A percentile compares a stretch with the other conserved stretches of the same genome.
These are phyloP conservation scores for Pitangus sulphuratus DNA, from an alignment of 2,797 vertebrate genomes.

Conservation along the genomic window DNA sequence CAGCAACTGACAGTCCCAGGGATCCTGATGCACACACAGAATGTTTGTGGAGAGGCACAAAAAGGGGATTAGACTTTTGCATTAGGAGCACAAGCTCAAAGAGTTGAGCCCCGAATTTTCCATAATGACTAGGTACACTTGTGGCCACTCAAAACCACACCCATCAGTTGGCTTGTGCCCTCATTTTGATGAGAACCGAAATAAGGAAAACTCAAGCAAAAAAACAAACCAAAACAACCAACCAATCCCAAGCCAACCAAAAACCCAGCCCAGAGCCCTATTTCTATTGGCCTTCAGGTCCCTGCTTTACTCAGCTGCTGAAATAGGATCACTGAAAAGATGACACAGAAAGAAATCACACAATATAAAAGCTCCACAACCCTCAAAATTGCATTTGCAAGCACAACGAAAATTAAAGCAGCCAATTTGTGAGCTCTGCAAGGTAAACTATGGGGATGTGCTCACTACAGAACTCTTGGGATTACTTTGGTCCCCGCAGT, in stretches of 20 bases:
- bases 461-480: neutral
- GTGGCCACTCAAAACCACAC: neutral
- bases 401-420: neutral
- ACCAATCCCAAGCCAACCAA: neutral
- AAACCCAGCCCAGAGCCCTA: neutral
- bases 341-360: neutral
- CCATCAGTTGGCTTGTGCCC: neutral
- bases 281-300: neutral
- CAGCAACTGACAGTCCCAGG: neutral
- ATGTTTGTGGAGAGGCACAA: neutral
- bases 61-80: neutral
- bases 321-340: neutral
- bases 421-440: neutral
- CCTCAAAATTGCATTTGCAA: neutral
- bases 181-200: neutral
- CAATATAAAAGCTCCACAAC: neutral
- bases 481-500: neutral
- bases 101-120: neutral
- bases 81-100: neutral
- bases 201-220: neutral
- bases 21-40: neutral
- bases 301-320: neutral
- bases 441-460: neutral
- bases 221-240: neutral
- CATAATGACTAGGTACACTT: neutral